Evolutionary conservation across 2,888 invertebrate species (phyloP), one percentile per base, ranked within the genome.

Genomic region (Celastrina argiolus): DNA sequence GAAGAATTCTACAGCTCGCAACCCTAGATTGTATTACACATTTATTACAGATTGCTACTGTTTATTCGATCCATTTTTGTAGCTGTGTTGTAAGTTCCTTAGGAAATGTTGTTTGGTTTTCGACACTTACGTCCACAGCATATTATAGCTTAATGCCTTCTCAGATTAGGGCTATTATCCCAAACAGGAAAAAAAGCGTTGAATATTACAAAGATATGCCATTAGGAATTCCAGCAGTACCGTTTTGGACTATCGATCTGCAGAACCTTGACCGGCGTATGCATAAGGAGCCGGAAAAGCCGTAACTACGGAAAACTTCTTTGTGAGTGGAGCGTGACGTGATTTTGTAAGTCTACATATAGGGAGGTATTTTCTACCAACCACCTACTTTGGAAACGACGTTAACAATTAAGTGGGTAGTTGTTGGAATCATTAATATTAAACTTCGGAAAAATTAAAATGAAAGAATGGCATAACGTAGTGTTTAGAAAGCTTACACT

Each of bases 51-150:
- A 61, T 61, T 6, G 36, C 61, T 61, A 65, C 80, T 80, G 76
- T 82, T 84, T 82, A 78, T 82, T 81, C 79, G 74, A 75, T 80
- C 73, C 71, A 77, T 76, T 76, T 76, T 70, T 72, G 68, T 75
- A 42, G 28, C 36, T 22, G 12, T 61, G 61, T 61, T 39, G 39
- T 61, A 61, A 39, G 36, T 18, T 39, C 12, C 36, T 18, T 61
- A 7, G 16, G 18, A 14, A 39, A 26, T 36, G 34, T 34, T 34
- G 28, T 59, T 34, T 59, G 34, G 26, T 14, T 51, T 51, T 26
- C 51, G 12, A 51, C 51, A 51, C n/a, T n/a, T n/a, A n/a, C n/a
- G n/a, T 8, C 22, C 0, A 26, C 26, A 22, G 12, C 12, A 4
- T 42, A 42, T 16, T 8, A 18, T 18, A 16, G 22, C 16, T 26